Evolutionary conservation across 2,888 invertebrate genomes (phyloP), one percentile per base, ranked within the genome.

Genomic region (Octodonta nipae): DNA sequence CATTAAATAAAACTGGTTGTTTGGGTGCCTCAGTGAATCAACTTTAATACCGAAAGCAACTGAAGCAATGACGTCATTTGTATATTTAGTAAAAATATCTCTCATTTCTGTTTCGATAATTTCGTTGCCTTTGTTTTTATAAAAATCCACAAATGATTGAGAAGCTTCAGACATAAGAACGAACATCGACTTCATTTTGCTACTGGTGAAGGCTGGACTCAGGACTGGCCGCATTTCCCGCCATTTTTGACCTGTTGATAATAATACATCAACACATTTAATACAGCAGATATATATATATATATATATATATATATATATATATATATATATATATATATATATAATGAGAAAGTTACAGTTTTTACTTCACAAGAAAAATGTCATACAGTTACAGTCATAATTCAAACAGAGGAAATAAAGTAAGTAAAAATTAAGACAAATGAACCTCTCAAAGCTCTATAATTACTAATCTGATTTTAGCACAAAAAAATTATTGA

Each of bases 171-270:
- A 30, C 13, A 55, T 47, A 13, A 55, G 36, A 4, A 31, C 22
- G 34, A 52, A 53, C 45, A 56, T 53, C 11, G 37, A 33, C 26
- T 41, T 44, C 49, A 56, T 54, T 47, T 56, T 55, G 36, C 46
- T 52, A 11, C 50, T 42, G 13, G 54, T 54, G 32, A 52, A 54
- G 7, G 51, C 43, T 4, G 54, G 54, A 36, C 51, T 54, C 13
- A 54, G 32, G 2, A 50, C 48, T n/a, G 49, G 26, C 33, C 55
- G 42, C 48, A 55, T 46, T 5, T 51, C 43, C 13, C 38, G 38
- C 55, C 56, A 56, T 42, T 41, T 43, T 34, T 48, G 38, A 26
- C 50, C 50, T 50, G 41, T n/a, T n/a, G n/a, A n/a, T n/a, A n/a
- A n/a, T n/a, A n/a, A n/a, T n/a, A n/a, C n/a, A n/a, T n/a, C n/a